A percentile compares a stretch with the other conserved stretches of the same genome.
phyloP scores from a whole-genome alignment of 2,113 vertebrate species.

The Varanus salvator region DNA sequence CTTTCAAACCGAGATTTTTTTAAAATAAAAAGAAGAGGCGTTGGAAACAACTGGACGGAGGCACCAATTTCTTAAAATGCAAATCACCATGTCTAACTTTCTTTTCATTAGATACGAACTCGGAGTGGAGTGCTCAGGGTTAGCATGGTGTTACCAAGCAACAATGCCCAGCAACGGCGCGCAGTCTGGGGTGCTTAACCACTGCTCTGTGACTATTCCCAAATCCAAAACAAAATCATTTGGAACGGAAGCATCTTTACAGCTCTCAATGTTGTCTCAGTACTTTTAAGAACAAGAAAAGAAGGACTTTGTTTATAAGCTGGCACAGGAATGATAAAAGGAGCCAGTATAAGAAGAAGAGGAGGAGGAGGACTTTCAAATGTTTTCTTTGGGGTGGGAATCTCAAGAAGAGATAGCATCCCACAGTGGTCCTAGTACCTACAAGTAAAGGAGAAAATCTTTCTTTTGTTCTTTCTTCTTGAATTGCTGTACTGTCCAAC shows the following conservation, averaged over 20 bases:
- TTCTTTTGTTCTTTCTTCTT: no score
- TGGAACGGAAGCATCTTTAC: background rate
- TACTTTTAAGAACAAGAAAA: background rate
- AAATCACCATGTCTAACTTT: background rate
- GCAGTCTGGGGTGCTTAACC: background rate
- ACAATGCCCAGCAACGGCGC: background rate
- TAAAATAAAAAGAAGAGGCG: background rate
- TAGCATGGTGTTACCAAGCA: slow-evolving; percentile 1
- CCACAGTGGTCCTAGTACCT: background rate
- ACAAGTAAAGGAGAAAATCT: background rate
- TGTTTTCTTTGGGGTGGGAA: background rate
- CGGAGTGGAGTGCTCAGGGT: background rate
- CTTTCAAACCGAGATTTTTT: background rate
- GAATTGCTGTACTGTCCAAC: no score
- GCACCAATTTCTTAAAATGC: rapidly evolving
- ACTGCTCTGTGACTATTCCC: background rate
- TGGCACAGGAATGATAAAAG: background rate
- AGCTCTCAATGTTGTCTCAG: background rate
- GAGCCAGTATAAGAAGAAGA: no score
- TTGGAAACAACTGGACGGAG: background rate
- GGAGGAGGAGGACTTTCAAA: background rate
- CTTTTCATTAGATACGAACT: background rate
- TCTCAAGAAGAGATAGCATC: background rate
- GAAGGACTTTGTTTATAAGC: background rate
- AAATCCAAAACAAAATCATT: background rate